Conservation (phyloP, 1,140 invertebrate species). For the Whitmania pigra region DNA sequence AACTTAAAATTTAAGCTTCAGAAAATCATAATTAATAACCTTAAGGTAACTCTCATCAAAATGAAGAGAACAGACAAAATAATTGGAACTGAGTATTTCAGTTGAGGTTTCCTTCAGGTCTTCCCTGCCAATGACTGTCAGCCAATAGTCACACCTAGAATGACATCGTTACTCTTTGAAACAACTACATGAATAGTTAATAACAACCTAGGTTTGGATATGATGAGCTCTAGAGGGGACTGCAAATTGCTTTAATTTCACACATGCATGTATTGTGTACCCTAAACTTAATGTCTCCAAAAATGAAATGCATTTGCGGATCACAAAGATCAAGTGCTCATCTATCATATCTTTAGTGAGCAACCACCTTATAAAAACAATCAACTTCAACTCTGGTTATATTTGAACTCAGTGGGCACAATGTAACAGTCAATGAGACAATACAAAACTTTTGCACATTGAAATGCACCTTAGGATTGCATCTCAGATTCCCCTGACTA, state of each 20-base stretch:
- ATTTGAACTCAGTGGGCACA: too few relatives aligned
- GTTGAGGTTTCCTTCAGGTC: not conserved
- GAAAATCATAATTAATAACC: not conserved
- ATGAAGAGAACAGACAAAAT: slow-evolving; percentile 8
- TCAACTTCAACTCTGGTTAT: too few relatives aligned
- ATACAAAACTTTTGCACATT: too few relatives aligned
- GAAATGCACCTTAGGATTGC: too few relatives aligned
- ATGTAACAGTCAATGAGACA: too few relatives aligned
- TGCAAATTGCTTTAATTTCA: not conserved
- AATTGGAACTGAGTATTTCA: not conserved
- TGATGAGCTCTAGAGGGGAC: not conserved
- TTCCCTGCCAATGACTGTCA: not conserved
- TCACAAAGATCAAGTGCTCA: too few relatives aligned
- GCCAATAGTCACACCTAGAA: not conserved
- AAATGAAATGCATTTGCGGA: not conserved
- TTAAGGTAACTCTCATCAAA: slow-evolving; percentile 6
- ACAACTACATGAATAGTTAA: not conserved
- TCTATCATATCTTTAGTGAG: too few relatives aligned
- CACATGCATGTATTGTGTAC: not conserved
- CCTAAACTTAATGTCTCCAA: not conserved
- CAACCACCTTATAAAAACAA: too few relatives aligned
- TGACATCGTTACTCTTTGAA: not conserved
- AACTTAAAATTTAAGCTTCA: not conserved
- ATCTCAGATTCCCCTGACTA: too few relatives aligned
- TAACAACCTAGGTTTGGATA: not conserved